A percentile compares a stretch with the other conserved stretches of the same genome.
phyloP scores from a whole-genome alignment of 2,797 vertebrate species.

The Macropodus opercularis region DNA sequence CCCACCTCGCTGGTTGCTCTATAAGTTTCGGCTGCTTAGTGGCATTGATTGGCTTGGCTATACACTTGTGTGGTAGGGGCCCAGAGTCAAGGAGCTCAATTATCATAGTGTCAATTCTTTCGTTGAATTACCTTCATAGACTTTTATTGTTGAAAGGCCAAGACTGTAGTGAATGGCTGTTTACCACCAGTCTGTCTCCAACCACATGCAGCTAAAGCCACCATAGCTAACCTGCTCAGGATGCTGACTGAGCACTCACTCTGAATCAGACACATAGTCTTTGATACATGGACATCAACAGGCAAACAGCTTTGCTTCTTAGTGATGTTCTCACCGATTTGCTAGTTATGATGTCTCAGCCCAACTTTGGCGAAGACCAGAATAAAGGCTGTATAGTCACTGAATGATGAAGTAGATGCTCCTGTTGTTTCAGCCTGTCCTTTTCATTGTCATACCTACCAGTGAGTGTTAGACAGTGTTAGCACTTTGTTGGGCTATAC shows the following conservation, averaged over 20 bases:
- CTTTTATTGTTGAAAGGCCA: slow-evolving; percentile 22
- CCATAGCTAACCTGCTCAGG: slow-evolving; percentile 77
- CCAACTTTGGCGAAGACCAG: no score
- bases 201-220: slow-evolving; percentile 73
- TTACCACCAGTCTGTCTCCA: slow-evolving; percentile 65
- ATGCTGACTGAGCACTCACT: slow-evolving; percentile 58
- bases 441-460: no score
- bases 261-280: slow-evolving; percentile 29
- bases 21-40: slow-evolving; percentile 23
- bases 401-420: no score
- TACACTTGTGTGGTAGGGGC: slow-evolving; percentile 29
- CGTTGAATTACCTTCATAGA: slow-evolving; percentile 34
- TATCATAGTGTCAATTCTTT: slow-evolving; percentile 43
- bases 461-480: no score
- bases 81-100: slow-evolving; percentile 41
- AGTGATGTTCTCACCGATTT: no score
- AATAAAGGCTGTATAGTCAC: no score
- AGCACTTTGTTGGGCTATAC: no score
- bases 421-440: no score
- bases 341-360: no score
- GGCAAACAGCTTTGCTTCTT: no score
- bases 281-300: no score
- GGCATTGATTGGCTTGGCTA: slow-evolving; percentile 35
- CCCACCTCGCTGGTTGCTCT: slow-evolving; percentile 22
- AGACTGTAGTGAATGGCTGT: slow-evolving; percentile 53